Base-by-base conservation (phyloP, 2,888 invertebrate species). In the Pristionchus arcanus region DNA sequence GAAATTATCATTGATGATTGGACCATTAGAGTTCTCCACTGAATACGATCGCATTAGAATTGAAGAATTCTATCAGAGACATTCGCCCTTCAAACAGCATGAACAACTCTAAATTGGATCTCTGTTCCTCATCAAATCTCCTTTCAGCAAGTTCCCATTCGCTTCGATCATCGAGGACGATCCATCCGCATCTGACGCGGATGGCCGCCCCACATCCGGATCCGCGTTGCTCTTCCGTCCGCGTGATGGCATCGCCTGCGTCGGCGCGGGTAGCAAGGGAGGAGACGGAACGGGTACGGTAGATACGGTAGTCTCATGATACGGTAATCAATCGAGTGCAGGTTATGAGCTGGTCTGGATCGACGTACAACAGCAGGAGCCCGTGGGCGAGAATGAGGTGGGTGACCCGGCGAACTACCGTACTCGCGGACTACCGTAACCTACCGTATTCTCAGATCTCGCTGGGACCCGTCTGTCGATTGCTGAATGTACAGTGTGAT, bases 201-300 rank as follows among this genome's bases (percentile, higher is more conserved):
- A 81, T 28, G 49, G 81, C 81, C 81, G 49, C 81, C 25, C 37
- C 49, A 13, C 84, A 3, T 87, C 87, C 66, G 87, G 87, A 21
- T 68, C 66, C 28, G 87, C 87, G 49, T 49, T 87, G 25, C 87
- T 87, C 42, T 87, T 87, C 68, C 63, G 87, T 3, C 87, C 87
- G 42, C 87, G 87, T 25, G 42, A 68, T 11, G 66, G 66, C 42
- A 63, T 87, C 49, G 63, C 68, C 1, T 87, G 87, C 49, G 68
- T 87, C 49, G 87, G 87, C n/a, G 87, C 87, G 0, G 87, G 87
- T 31, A 85, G 84, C 55, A n/a, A 59, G 59, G 84, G 84, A 55
- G 84, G 81, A 49, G 81, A 81, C 15, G 28, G 28, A 16, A 28
- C 53, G 42, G 81, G 81, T 81, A 53, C 42, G 81, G 49, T n/a